phyloP scores from a whole-genome alignment of 2,888 invertebrate genomes.

The Anthrax anthrax region DNA sequence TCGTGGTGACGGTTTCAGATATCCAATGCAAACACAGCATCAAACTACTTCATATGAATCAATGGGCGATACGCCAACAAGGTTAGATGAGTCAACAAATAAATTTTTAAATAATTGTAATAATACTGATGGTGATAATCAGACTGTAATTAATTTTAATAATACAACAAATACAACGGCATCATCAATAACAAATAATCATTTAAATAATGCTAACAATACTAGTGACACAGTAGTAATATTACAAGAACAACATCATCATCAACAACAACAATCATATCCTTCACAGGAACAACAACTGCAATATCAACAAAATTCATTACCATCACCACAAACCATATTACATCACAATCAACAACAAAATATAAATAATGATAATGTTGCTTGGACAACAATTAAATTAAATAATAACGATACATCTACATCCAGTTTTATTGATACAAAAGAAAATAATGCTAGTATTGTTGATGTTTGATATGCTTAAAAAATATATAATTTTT shows the following conservation, averaged over 20 bases:
- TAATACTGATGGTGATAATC: constrained; percentile 8
- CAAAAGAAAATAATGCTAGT: constrained; percentile 9
- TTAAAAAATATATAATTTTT: not conserved
- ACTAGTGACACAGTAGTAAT: not conserved
- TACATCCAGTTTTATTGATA: constrained; percentile 1
- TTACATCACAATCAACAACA: too few species aligned
- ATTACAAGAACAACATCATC: too few species aligned
- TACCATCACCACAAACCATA: too few species aligned
- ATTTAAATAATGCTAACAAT: constrained; percentile 6
- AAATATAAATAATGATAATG: not conserved
- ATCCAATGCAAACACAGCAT: constrained; percentile 59
- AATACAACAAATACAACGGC: not conserved
- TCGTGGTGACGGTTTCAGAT: constrained; percentile 80
- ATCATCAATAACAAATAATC: constrained; percentile 7
- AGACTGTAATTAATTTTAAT: constrained; percentile 12
- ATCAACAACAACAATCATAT: not conserved
- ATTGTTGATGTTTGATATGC: constrained; percentile 10
- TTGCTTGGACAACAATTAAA: constrained; percentile 7
- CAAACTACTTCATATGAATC: constrained; percentile 68
- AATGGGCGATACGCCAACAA: constrained; percentile 74
- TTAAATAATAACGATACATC: not conserved
- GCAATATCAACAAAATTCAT: not conserved
- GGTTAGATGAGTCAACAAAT: constrained; percentile 48
- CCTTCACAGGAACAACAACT: not conserved
- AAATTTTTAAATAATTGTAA: constrained; percentile 25